These are phyloP conservation scores for Gymnodraco acuticeps DNA, from an alignment of 2,797 vertebrate species.

Conservation along the genomic window DNA sequence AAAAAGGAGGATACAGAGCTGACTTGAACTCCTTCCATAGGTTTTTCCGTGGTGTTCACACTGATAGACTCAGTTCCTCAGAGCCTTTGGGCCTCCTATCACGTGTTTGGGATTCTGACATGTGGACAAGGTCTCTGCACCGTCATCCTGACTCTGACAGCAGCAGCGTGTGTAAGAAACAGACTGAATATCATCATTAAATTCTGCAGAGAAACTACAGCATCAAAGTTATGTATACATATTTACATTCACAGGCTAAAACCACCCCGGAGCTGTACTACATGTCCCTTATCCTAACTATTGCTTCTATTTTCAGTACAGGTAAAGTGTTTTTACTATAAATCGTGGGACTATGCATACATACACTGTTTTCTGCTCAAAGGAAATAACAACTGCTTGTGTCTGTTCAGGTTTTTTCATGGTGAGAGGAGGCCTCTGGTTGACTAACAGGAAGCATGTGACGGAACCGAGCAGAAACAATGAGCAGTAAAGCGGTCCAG, in stretches of 20 bases:
- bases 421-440: conserved; percentile 77
- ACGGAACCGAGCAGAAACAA: conserved; percentile 58
- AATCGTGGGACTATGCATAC: background rate
- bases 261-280: conserved; percentile 86
- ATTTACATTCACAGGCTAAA: conserved; percentile 71
- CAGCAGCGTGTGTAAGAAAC: conserved; percentile 84
- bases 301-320: conserved; percentile 76
- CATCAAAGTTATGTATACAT: background rate
- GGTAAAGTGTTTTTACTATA: conserved; percentile 62
- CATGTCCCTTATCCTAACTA: conserved; percentile 77
- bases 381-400: conserved; percentile 44
- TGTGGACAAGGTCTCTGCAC: conserved; percentile 85
- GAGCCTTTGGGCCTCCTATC: conserved; percentile 75
- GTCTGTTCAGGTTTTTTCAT: conserved; percentile 77
- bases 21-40: conserved; percentile 62
- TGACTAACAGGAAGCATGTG: conserved; percentile 60
- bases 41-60: conserved; percentile 84
- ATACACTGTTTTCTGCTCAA: conserved; percentile 6
- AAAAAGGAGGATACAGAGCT: background rate
- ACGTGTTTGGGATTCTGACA: conserved; percentile 84
- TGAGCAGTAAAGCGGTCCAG: conserved; percentile 63
- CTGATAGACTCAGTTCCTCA: conserved; percentile 79
- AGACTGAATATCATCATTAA: background rate
- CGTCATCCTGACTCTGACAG: conserved; percentile 79
- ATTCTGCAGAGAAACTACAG: background rate